Base-by-base conservation (phyloP, 2,113 vertebrate genomes). In the Gambusia holbrooki region DNA sequence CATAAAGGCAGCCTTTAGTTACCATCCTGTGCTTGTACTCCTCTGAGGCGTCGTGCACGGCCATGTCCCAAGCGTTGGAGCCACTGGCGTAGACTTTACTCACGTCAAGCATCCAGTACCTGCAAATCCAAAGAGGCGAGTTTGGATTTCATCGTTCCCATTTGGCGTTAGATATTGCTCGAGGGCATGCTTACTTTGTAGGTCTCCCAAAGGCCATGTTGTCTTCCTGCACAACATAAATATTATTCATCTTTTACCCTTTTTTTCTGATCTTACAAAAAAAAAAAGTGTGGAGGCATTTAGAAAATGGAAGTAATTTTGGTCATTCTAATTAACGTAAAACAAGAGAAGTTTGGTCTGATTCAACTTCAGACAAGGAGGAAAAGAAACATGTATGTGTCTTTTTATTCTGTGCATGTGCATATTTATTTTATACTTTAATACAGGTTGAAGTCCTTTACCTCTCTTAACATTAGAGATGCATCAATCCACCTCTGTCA, bases 131-230 rank as follows among this genome's bases (percentile, higher is more conserved):
- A 60, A 51, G 6, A 2, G 15, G 22, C 14, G 27, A 66, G 28
- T 3, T 4, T 58, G 22, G 19, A 37, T 73, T 27, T 40, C 8
- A 76, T 33, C 11, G 28, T 40, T 54, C 22, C 29, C 68, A 6
- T 63, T 6, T 10, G 30, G 29, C 62, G 32, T 63, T 58, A 58
- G 25, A n/a, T 10, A n/a, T n/a, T 58, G 22, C 51, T 58, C 25
- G 10, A 25, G 17, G 25, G 76, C 54, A 22, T 9, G 84, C 97
- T 97, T 92, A 99, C 98, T 98, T 99, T 90, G 96, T 97, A n/a
- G 98, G 98, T 87, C 95, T 97, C 85, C 98, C 98, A 91, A 99
- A 99, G 19, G 97, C 98, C 98, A 99, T 99, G 94, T 98, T 98
- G 94, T 99, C 97, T 84, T 99, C 98, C 98, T 99, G 89, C 77